Percentiles rank a stretch among this genome's conserved stretches.
phyloP scores from a whole-genome alignment of 2,113 vertebrate genomes.

The Microcebus griseorufus region DNA sequence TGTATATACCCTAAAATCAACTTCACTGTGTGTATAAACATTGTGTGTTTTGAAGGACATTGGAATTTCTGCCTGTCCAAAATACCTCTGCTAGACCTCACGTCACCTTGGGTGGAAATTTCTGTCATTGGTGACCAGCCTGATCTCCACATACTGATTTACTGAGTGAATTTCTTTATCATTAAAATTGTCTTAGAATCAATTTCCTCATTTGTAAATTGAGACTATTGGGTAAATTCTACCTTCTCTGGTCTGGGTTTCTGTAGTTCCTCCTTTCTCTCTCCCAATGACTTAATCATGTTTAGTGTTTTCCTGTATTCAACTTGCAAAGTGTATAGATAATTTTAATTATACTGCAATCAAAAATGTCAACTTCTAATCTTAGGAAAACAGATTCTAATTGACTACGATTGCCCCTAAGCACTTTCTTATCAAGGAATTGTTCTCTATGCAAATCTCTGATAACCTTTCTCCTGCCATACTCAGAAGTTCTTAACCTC shows the following conservation, averaged over 20 bases:
- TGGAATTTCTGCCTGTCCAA: not conserved
- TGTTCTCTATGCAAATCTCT: slow-evolving; percentile 39
- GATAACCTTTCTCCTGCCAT: not conserved
- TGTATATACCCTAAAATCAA: not conserved
- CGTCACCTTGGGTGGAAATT: not conserved
- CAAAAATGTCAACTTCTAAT: slow-evolving; percentile 43
- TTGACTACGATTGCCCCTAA: slow-evolving; percentile 17
- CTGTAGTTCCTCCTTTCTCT: not conserved
- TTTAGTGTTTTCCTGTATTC: slow-evolving; percentile 22
- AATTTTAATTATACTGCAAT: slow-evolving; percentile 55
- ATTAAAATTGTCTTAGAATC: not conserved
- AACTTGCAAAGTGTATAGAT: slow-evolving; percentile 11
- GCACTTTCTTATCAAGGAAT: slow-evolving; percentile 30
- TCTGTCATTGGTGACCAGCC: not conserved
- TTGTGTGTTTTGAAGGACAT: not conserved
- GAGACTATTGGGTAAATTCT: not conserved
- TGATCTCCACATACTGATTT: not conserved
- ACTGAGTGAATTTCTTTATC: not conserved
- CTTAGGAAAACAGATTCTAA: slow-evolving; percentile 56
- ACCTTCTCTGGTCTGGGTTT: not conserved
- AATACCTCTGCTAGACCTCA: slow-evolving; percentile 1
- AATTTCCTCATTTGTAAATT: slow-evolving; percentile 46
- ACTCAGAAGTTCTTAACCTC: not conserved
- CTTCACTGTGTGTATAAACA: not conserved
- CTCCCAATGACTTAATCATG: not conserved